Evolutionary conservation across 1,140 invertebrate genomes (phyloP).

Genomic region (Drosophila prosaltans): DNA sequence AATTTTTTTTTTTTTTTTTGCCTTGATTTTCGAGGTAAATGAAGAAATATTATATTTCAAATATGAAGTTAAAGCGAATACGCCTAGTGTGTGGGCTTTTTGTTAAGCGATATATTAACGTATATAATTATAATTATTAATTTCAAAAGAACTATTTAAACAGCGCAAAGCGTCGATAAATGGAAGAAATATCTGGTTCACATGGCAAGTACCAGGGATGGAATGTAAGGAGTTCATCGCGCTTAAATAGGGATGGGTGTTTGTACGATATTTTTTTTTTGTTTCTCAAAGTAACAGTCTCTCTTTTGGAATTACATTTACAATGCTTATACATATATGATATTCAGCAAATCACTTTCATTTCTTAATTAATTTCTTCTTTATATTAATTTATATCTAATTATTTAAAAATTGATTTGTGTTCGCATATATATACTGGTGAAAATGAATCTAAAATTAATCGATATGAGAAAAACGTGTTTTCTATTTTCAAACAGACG

Average conservation of each 20-base stretch:
- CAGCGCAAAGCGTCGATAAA: constrained; percentile 44
- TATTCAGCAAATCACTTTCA: too few species aligned
- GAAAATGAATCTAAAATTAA: too few species aligned
- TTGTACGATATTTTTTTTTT: constrained; percentile 1
- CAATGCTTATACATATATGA: too few species aligned
- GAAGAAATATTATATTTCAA: background rate
- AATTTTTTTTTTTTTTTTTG: background rate
- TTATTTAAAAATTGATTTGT: too few species aligned
- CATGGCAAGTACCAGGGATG: constrained; percentile 7
- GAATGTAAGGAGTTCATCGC: background rate
- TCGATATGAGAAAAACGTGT: too few species aligned
- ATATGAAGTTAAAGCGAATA: background rate
- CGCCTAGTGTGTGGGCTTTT: too few species aligned
- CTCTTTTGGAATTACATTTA: too few species aligned
- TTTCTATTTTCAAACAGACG: too few species aligned
- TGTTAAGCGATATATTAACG: background rate
- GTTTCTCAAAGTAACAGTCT: too few species aligned
- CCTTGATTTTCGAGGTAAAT: background rate
- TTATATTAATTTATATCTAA: too few species aligned
- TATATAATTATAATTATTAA: constrained; percentile 21
- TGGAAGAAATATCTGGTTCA: constrained; percentile 5
- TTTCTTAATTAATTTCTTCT: too few species aligned
- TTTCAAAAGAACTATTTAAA: constrained; percentile 36
- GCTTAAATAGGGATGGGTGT: constrained; percentile 1
- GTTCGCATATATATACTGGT: too few species aligned